Base-by-base conservation (phyloP, 2,797 vertebrate species). In the Hozukius guyotensis region DNA sequence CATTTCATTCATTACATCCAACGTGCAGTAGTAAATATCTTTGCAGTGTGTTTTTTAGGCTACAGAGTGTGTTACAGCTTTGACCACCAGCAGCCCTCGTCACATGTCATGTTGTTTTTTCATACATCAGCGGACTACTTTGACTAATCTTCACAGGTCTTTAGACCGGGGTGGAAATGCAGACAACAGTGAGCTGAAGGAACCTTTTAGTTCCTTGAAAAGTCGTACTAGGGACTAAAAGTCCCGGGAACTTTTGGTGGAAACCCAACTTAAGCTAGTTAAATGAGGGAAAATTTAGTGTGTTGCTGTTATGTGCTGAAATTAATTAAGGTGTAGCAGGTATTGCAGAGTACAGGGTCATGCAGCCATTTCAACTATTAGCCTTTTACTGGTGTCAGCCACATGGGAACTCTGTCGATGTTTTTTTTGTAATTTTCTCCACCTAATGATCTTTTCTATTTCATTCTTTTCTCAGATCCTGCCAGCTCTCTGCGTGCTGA, bases 401-500 rank as follows among this genome's bases (percentile, higher is more conserved):
- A 22, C 29, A 64, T 11, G 3, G 36, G 10, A 62, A 55, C 5
- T 2, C 6, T 20, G 5, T 14, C 27, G 4, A 25, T 52, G 24
- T 57, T 77, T 72, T 71, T 13, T 5, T 62, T 36, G 3, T 66
- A 25, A 3, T 52, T 75, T 82, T 65, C 8, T 80, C n/a, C 24
- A 60, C 2, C 8, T 46, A 24, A 32, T 71, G 2, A 55, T 57
- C 42, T 16, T 20, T 68, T 34, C 7, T 16, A 11, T 36, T 71
- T 5, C 4, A 4, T 42, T 84, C 4, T 56, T 63, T 75, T 52
- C 61, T 59, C 84, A 99, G 99, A 99, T 99, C 90, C 96, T 99
- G 82, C 99, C 98, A 32, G 99, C 99, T 18, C 97, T 99, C 81
- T 99, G 98, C 56, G 97, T 99, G 78, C 93, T 99, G 92, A 99